Conservation (phyloP, 2,797 vertebrate genomes). For the Eurystomus glaucurus region DNA sequence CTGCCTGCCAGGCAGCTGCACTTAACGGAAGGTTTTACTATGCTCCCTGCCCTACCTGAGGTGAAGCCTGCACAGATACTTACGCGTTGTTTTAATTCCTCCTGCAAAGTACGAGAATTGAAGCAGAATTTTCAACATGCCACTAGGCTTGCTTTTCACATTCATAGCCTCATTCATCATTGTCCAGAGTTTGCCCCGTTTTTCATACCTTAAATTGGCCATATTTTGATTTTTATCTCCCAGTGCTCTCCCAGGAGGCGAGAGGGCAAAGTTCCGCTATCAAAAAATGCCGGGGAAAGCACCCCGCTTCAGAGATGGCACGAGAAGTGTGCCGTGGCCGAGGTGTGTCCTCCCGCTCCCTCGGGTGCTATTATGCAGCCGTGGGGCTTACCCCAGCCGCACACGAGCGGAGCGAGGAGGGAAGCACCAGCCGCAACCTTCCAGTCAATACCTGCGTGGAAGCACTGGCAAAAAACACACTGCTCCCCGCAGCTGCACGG, state of each 20-base stretch:
- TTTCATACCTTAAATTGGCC: neutral
- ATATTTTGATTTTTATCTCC: neutral
- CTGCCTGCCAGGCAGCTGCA: slow-evolving; percentile 35
- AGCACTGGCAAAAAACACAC: neutral
- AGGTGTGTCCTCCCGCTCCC: neutral
- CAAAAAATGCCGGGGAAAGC: neutral
- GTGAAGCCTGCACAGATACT: neutral
- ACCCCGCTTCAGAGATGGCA: neutral
- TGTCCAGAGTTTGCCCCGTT: neutral
- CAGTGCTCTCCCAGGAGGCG: neutral
- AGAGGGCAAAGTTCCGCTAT: neutral
- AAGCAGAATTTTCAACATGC: slow-evolving; percentile 38
- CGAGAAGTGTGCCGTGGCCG: accelerated
- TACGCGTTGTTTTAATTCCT: neutral
- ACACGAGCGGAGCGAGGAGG: neutral
- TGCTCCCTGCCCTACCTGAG: slow-evolving; percentile 4
- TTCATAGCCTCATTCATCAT: neutral
- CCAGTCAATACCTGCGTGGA: neutral
- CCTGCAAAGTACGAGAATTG: neutral
- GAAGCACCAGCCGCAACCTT: neutral
- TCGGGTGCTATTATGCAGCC: neutral
- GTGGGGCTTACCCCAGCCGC: neutral
- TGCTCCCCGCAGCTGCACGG: accelerated
- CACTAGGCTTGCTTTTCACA: neutral
- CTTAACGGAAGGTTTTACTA: slow-evolving; percentile 35